Conservation (phyloP, 2,888 invertebrate species). For the Cepaea hortensis region DNA sequence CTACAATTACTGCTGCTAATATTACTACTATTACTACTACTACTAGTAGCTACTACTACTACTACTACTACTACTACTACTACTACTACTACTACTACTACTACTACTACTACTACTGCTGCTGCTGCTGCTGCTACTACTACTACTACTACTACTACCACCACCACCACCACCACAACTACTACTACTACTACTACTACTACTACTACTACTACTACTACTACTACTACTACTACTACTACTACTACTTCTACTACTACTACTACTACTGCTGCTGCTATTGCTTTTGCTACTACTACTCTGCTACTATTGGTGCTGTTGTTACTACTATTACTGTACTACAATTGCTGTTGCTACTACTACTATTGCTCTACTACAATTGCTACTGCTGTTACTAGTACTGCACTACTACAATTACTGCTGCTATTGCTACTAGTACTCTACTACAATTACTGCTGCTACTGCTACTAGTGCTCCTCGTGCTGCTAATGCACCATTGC, state of each 20-base stretch:
- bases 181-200: constrained; percentile 32
- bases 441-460: background rate
- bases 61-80: constrained; percentile 20
- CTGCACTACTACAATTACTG: background rate
- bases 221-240: constrained; percentile 20
- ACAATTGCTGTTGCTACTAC: background rate
- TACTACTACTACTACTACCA: constrained; percentile 8
- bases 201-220: background rate
- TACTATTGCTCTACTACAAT: background rate
- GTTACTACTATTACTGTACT: constrained; percentile 34
- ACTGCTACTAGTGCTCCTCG: background rate
- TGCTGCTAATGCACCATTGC: background rate
- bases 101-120: constrained; percentile 36
- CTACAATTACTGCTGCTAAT: constrained; percentile 5
- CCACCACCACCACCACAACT: background rate
- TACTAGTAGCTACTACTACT: constrained; percentile 11
- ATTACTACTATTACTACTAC: constrained; percentile 16
- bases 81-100: constrained; percentile 36
- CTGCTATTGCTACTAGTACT: constrained; percentile 6
- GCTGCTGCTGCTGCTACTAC: constrained; percentile 37
- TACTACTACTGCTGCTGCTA: background rate
- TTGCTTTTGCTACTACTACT: background rate
- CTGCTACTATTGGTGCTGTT: constrained; percentile 23
- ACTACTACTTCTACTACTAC: constrained; percentile 26
- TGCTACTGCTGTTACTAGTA: background rate